Evolutionary conservation across 2,888 invertebrate genomes (phyloP), one percentile per base, ranked within the genome.

Genomic region (Mamestra brassicae): DNA sequence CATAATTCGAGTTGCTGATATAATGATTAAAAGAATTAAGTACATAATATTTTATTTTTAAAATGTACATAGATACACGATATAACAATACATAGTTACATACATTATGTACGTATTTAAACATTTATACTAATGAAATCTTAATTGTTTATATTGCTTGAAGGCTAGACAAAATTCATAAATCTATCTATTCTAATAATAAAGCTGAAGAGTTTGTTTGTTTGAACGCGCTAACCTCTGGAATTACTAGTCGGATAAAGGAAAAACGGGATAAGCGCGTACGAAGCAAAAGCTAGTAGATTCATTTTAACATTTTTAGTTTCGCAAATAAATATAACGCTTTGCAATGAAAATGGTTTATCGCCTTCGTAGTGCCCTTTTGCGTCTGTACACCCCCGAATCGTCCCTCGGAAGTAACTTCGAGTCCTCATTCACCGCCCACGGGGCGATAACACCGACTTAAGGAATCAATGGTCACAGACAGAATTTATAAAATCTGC

Each of bases 341-440:
- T 60, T 61, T 47, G 61, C 42, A 68, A 68, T 42, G 3, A 71
- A 71, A 71, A 69, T 63, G n/a, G 55, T 69, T 76, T 76, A n/a
- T 71, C 71, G 70, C 81, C 85, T 63, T 73, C 67, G 52, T 38
- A 55, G 71, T 84, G 75, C 69, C 78, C 85, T 78, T 85, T 84
- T 70, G 58, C 74, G 73, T 67, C 58, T 66, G 26, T 71, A 69
- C 81, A 69, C 71, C 69, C 61, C 38, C 57, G 15, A 74, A 60
- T 62, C 52, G 50, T 71, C 69, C 54, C 71, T 75, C 54, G 8
- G 55, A 78, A 68, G 60, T 57, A 61, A 61, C 54, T 65, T 47
- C 17, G 36, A 52, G 42, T 38, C 42, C 11, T 57, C 38, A 42
- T 68, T 71, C 36, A 54, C 63, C 76, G 71, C 84, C 82, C 67